A percentile compares a stretch with the other conserved stretches of the same genome.
Conservation (phyloP, 2,797 vertebrate species). For the Microhierax caerulescens region DNA sequence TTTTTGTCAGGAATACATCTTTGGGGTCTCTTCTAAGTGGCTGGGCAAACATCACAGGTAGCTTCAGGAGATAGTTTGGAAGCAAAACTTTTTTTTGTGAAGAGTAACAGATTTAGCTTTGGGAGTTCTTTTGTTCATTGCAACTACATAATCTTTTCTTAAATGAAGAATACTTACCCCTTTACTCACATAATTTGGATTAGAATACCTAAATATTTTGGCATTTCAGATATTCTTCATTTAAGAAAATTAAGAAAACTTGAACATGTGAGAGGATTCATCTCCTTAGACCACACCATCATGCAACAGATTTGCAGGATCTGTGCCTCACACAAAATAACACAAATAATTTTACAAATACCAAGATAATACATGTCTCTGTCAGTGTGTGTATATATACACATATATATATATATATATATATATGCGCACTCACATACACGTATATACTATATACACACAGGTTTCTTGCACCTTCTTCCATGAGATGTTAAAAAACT, state of each 20-base stretch:
- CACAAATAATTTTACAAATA: background rate
- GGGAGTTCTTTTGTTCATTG: background rate
- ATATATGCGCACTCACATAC: background rate
- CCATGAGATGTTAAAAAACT: background rate
- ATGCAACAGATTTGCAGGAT: background rate
- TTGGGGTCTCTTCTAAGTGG: background rate
- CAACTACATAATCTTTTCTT: background rate
- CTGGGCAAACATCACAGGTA: background rate
- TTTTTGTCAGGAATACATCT: background rate
- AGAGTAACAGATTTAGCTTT: background rate
- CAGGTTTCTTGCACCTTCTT: background rate
- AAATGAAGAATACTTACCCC: conserved; percentile 16
- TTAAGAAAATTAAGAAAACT: background rate
- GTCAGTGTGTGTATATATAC: background rate
- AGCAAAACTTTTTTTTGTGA: conserved; percentile 4
- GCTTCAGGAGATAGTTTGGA: background rate
- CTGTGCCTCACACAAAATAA: background rate
- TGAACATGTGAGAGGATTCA: background rate
- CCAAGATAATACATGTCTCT: background rate
- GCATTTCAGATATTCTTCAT: conserved; percentile 39
- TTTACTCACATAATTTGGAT: conserved; percentile 28
- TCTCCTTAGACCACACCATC: background rate
- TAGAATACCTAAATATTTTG: conserved; percentile 52
- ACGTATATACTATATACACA: background rate
- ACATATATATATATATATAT: background rate